Conservation (phyloP, 2,797 vertebrate species). For the Phalloptychus januarius region DNA sequence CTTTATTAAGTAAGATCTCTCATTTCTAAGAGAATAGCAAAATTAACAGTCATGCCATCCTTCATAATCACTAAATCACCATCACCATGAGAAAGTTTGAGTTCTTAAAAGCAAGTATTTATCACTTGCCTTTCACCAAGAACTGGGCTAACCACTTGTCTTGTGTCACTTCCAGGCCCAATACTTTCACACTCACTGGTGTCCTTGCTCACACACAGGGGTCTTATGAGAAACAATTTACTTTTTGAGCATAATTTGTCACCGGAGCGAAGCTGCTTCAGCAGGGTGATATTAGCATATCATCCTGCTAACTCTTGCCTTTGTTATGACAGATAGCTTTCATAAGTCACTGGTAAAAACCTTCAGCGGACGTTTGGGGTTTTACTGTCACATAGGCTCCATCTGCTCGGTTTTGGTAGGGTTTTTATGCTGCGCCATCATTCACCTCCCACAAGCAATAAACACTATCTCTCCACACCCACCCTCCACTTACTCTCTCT, state of each 20-base stretch:
- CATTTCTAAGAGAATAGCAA: not conserved
- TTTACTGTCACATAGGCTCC: conserved; percentile 86
- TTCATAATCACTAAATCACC: not conserved
- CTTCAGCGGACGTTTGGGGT: conserved; percentile 81
- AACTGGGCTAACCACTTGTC: conserved; percentile 51
- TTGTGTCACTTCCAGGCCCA: conserved; percentile 43
- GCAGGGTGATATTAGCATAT: conserved; percentile 77
- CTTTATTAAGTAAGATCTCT: not conserved
- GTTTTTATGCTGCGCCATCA: conserved; percentile 83
- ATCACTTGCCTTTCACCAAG: conserved; percentile 21
- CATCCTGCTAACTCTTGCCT: conserved; percentile 77
- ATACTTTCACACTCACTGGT: conserved; percentile 40
- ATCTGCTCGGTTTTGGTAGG: conserved; percentile 82
- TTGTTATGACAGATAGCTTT: conserved; percentile 86
- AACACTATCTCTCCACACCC: conserved; percentile 68
- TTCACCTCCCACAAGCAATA: conserved; percentile 84
- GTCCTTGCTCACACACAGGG: conserved; percentile 48
- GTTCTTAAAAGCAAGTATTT: conserved; percentile 24
- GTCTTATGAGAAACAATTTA: conserved; percentile 74
- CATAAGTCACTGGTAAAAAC: conserved; percentile 85
- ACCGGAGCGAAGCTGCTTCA: conserved; percentile 62
- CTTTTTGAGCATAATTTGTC: conserved; percentile 80
- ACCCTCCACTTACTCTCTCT: conserved; percentile 34
- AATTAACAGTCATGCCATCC: not conserved
- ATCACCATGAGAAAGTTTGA: not conserved